Evolutionary conservation across 2,113 vertebrate genomes (phyloP), one percentile per base, ranked within the genome.

Genomic region (Engraulis encrasicolus): DNA sequence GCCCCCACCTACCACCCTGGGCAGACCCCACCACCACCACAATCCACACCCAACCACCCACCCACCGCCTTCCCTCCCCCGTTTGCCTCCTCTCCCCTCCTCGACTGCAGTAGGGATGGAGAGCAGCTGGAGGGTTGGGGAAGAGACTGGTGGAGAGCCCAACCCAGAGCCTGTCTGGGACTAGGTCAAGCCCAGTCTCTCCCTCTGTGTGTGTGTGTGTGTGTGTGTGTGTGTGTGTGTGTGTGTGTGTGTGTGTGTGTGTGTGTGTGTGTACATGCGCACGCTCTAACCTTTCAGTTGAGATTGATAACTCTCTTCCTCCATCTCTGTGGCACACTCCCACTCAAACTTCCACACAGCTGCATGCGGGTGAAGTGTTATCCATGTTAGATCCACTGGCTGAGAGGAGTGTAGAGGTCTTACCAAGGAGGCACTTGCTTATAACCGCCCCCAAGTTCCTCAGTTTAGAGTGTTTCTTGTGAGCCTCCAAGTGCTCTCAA

Each of bases 101-200:
- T n/a, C 81, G n/a, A n/a, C n/a, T n/a, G n/a, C n/a, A 23, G 11
- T 45, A 0, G 40, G 79, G 38, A 78, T 81, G 54, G 87, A 83
- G 87, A 92, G 91, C 93, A 94, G 93, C 92, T 92, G 92, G 92
- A 91, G 93, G 92, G 92, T 93, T n/a, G 92, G 91, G 93, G 93
- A 91, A 85, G 85, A 89, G 90, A 90, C 89, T 88, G 89, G 86
- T 61, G 85, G 82, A 79, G 54, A 83, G 34, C 50, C 38, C 50
- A 79, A 71, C 81, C 49, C 38, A 58, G 58, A 78, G 66, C 49
- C 80, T n/a, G 12, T 50, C 52, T 54, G 78, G 54, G 45, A 45
- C 81, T 34, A 40, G 61, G 88, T 90, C 85, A 80, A 82, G 74
- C 88, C 90, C 89, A 85, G 87, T 89, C 86, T 86, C 85, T 87